These are phyloP conservation scores for Sebastes aleutianus DNA, from an alignment of 2,797 vertebrate genomes.

Conservation along the genomic window DNA sequence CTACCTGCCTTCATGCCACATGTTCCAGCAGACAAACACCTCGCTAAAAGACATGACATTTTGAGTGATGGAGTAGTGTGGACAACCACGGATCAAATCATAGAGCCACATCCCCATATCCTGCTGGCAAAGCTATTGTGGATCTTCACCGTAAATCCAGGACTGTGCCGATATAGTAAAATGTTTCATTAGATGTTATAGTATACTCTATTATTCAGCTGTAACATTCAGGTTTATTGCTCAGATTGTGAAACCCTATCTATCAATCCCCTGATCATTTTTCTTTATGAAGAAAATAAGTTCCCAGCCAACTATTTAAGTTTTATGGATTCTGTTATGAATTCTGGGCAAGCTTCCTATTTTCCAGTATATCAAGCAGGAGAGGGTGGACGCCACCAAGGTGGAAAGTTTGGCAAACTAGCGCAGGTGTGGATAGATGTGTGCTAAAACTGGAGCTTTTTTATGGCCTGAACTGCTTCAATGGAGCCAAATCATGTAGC, in stretches of 20 bases:
- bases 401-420: conserved; percentile 47
- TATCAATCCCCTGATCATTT: conserved; percentile 39
- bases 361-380: conserved; percentile 41
- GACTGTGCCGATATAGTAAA: conserved; percentile 13
- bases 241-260: conserved; percentile 14
- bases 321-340: conserved; percentile 47
- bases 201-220: conserved; percentile 19
- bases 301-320: conserved; percentile 28
- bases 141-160: background rate
- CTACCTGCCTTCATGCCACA: background rate
- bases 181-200: conserved; percentile 17
- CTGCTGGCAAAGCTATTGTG: background rate
- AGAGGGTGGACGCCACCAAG: conserved; percentile 18
- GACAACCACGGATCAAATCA: conserved; percentile 1
- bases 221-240: conserved; percentile 19
- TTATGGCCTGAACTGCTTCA: conserved; percentile 14
- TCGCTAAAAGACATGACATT: conserved; percentile 1
- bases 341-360: conserved; percentile 35
- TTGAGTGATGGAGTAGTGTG: background rate
- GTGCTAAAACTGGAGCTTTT: conserved; percentile 39
- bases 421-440: conserved; percentile 41
- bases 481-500: conserved; percentile 32
- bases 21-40: conserved; percentile 22
- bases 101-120: background rate
- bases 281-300: conserved; percentile 32